Percentiles rank a stretch among this genome's conserved stretches.
These are phyloP conservation scores for Electrophaes corylata DNA, from an alignment of 2,888 invertebrate genomes.

Conservation along the genomic window DNA sequence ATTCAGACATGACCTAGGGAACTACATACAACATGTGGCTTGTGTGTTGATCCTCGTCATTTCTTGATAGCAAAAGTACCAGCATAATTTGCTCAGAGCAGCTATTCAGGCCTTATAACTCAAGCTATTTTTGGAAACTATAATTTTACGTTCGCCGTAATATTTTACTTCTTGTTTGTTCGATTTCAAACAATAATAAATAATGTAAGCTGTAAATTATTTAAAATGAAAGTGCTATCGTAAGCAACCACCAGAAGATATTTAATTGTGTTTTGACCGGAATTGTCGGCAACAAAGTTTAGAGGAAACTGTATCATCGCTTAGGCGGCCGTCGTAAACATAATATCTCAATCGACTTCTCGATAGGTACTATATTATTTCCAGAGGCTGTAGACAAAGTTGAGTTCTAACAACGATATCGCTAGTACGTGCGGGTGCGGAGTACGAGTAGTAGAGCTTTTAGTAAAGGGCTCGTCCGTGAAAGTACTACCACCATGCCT, in stretches of 20 bases:
- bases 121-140: not conserved
- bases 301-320: not conserved
- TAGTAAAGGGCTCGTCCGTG: too few relatives aligned
- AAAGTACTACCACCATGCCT: too few relatives aligned
- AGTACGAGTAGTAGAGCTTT: too few relatives aligned
- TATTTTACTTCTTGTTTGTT: too few relatives aligned
- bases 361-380: slow-evolving; percentile 8
- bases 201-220: slow-evolving; percentile 2
- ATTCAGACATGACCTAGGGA: too few relatives aligned
- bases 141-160: not conserved
- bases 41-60: not conserved
- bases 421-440: too few relatives aligned
- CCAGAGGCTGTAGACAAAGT: too few relatives aligned
- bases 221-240: not conserved
- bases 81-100: not conserved
- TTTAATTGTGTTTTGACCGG: slow-evolving; percentile 10
- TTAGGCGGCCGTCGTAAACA: not conserved
- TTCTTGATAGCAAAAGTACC: not conserved
- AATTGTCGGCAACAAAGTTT: not conserved
- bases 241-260: not conserved
- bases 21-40: too few relatives aligned
- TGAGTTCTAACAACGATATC: too few relatives aligned
- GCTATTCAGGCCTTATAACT: not conserved
- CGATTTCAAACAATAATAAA: not conserved
- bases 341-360: slow-evolving; percentile 12